A percentile compares a stretch with the other conserved stretches of the same genome.
Conservation (phyloP, 2,888 invertebrate species). For the Steromphala cineraria region DNA sequence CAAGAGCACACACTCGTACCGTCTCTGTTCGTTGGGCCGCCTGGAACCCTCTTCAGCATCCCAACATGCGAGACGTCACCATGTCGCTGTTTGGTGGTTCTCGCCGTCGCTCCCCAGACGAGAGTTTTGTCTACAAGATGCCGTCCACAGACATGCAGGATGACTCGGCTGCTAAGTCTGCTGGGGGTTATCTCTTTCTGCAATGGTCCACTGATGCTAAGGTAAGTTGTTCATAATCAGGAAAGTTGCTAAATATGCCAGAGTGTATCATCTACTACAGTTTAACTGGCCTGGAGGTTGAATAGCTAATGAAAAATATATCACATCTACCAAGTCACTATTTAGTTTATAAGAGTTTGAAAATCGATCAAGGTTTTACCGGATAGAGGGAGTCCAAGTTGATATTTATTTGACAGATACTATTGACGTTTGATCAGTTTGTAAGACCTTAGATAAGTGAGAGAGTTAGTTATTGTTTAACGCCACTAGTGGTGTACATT, state of each 20-base stretch:
- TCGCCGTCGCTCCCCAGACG: slow-evolving; percentile 72
- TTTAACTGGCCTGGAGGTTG: neutral
- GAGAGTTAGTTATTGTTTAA: too few relatives aligned
- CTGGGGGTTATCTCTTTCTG: slow-evolving; percentile 61
- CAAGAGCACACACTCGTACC: slow-evolving; percentile 58
- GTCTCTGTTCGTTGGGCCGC: slow-evolving; percentile 75
- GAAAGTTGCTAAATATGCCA: neutral
- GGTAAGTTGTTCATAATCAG: slow-evolving; percentile 25
- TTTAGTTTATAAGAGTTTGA: too few relatives aligned
- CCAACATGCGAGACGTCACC: slow-evolving; percentile 53
- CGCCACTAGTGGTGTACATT: too few relatives aligned
- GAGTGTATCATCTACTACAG: too few relatives aligned
- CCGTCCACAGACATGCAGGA: slow-evolving; percentile 66
- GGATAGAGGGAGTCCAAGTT: too few relatives aligned
- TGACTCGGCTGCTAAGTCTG: slow-evolving; percentile 48
- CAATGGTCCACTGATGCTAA: slow-evolving; percentile 53
- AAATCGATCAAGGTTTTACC: too few relatives aligned
- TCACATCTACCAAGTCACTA: too few relatives aligned
- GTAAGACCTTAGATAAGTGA: too few relatives aligned
- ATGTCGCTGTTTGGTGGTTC: slow-evolving; percentile 74
- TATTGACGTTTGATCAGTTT: too few relatives aligned
- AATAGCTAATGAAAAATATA: too few relatives aligned
- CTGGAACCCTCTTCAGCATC: slow-evolving; percentile 74
- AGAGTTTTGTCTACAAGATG: slow-evolving; percentile 73
- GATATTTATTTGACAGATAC: too few relatives aligned